These are phyloP conservation scores for Takifugu ocellatus DNA, from an alignment of 2,797 vertebrate species.

Conservation along the genomic window DNA sequence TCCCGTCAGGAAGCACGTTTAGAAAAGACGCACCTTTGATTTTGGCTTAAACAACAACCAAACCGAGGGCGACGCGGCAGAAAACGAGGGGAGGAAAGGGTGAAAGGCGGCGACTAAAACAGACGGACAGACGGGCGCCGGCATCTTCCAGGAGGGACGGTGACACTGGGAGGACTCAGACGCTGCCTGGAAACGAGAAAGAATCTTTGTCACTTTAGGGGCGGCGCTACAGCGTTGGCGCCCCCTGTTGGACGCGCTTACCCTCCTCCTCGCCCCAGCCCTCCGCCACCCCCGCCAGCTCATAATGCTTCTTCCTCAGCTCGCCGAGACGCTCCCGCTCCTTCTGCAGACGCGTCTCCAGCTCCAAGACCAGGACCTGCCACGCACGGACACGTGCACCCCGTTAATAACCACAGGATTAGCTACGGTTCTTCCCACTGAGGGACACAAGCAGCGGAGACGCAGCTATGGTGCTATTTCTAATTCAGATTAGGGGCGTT, in stretches of 20 bases:
- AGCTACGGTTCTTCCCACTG: not conserved
- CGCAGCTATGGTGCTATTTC: no score
- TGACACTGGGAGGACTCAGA: conserved; percentile 52
- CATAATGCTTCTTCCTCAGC: conserved; percentile 96
- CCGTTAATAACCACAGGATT: not conserved
- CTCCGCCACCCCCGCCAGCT: conserved; percentile 90
- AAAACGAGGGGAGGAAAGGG: conserved; percentile 8
- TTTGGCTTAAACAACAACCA: conserved; percentile 71
- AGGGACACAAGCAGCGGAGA: no score
- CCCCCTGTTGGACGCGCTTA: conserved; percentile 48
- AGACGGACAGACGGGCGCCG: conserved; percentile 51
- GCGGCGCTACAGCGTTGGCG: accelerated
- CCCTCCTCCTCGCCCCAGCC: conserved; percentile 86
- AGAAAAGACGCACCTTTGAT: conserved; percentile 75
- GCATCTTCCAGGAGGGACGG: conserved; percentile 30
- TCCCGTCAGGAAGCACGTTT: conserved; percentile 27
- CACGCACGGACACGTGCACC: not conserved
- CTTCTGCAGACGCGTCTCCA: conserved; percentile 92
- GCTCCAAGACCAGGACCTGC: conserved; percentile 94
- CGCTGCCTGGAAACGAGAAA: conserved; percentile 60
- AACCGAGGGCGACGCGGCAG: conserved; percentile 27
- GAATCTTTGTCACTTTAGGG: not conserved
- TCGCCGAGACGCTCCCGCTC: conserved; percentile 92
- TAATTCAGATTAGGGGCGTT: no score
- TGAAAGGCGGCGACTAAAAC: conserved; percentile 60